Percentiles rank a stretch among this genome's conserved stretches.
phyloP scores from a whole-genome alignment of 2,888 invertebrate genomes.

The Crioceris asparagi region DNA sequence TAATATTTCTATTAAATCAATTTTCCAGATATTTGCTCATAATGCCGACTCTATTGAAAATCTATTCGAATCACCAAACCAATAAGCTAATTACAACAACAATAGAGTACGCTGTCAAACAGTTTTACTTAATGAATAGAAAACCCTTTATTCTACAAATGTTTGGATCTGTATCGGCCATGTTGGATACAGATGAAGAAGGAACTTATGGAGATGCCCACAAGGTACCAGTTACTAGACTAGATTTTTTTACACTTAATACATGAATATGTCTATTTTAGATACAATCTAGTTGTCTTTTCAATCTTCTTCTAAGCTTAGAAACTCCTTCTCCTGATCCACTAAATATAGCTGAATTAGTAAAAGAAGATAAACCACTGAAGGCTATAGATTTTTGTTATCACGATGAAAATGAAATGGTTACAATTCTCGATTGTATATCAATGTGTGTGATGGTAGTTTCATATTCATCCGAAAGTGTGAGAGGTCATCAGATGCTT shows the following conservation, averaged over 20 bases:
- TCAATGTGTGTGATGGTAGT: slow-evolving; percentile 99
- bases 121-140: slow-evolving; percentile 94
- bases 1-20: background rate
- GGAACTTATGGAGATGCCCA: slow-evolving; percentile 85
- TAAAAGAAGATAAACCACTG: slow-evolving; percentile 83
- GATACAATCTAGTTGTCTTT: slow-evolving; percentile 75
- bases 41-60: slow-evolving; percentile 93
- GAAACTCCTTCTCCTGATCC: slow-evolving; percentile 94
- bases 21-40: slow-evolving; percentile 75
- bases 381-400: slow-evolving; percentile 98
- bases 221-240: slow-evolving; percentile 49
- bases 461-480: slow-evolving; percentile 94
- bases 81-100: slow-evolving; percentile 91
- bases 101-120: slow-evolving; percentile 95
- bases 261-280: slow-evolving; percentile 9
- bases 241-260: background rate
- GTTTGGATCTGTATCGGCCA: slow-evolving; percentile 97
- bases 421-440: slow-evolving; percentile 92
- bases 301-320: slow-evolving; percentile 80
- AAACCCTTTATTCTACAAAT: slow-evolving; percentile 98
- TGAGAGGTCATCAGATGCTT: slow-evolving; percentile 83
- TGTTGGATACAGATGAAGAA: slow-evolving; percentile 84
- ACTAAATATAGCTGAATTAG: slow-evolving; percentile 81
- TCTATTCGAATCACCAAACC: slow-evolving; percentile 96
- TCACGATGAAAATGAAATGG: slow-evolving; percentile 95